Conservation (phyloP, 2,113 vertebrate species). For the Turdus rufiventris region DNA sequence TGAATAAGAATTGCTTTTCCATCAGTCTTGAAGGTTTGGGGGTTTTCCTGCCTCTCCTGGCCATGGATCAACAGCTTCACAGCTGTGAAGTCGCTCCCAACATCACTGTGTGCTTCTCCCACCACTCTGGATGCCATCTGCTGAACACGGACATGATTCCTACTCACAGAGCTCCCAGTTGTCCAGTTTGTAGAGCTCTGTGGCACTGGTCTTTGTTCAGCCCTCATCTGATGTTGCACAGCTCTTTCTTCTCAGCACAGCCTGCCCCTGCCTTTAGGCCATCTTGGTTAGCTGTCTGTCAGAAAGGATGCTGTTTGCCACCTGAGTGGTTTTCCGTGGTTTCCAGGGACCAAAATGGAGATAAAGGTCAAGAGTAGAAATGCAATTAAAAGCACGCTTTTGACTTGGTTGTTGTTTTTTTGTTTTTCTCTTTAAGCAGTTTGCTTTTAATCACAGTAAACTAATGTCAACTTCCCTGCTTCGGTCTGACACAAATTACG, state of each 20-base stretch:
- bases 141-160: fast-evolving
- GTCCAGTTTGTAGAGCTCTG: not conserved
- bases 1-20: not conserved
- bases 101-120: not conserved
- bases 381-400: not conserved
- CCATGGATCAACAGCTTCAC: not conserved
- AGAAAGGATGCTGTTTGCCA: not conserved
- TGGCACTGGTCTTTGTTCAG: not conserved
- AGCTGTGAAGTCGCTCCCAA: not conserved
- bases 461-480: not conserved
- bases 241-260: not conserved
- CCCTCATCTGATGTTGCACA: not conserved
- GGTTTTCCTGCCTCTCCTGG: fast-evolving
- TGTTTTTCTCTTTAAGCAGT: not conserved
- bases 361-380: not conserved
- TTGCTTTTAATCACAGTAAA: not conserved
- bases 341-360: not conserved
- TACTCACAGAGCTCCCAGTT: fast-evolving
- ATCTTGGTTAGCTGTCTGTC: not conserved
- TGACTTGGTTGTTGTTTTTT: not conserved
- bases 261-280: not conserved
- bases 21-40: not conserved
- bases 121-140: not conserved
- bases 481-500: not conserved
- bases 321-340: not conserved